phyloP scores from a whole-genome alignment of 2,797 vertebrate genomes.

The Darevskia mixta region DNA sequence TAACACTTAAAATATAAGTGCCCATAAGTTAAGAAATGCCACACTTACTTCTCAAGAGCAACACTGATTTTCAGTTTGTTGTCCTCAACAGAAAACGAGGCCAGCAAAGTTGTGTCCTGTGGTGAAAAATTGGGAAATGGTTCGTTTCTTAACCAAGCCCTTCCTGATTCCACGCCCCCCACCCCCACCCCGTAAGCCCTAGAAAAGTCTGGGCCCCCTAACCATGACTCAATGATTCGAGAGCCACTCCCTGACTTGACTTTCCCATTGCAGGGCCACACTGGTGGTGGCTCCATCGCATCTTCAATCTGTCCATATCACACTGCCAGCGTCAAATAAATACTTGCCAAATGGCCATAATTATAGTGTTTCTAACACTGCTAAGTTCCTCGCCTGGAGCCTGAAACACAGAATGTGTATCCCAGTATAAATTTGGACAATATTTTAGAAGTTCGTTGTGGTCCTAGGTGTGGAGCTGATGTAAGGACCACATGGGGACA shows the following conservation, averaged over 20 bases:
- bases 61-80: constrained; percentile 71
- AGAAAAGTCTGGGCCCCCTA: not conserved
- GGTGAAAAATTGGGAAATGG: not conserved
- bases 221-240: no score
- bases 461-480: not conserved
- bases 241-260: not conserved
- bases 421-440: rapidly evolving
- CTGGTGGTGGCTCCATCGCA: not conserved
- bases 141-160: not conserved
- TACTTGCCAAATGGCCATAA: not conserved
- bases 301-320: not conserved
- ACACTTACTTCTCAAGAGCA: constrained; percentile 71
- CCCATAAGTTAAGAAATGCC: not conserved
- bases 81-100: constrained; percentile 67
- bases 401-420: not conserved
- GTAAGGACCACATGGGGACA: no score
- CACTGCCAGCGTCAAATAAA: not conserved
- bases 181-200: not conserved
- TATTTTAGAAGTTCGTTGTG: not conserved
- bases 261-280: not conserved
- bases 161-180: no score
- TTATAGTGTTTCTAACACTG: not conserved
- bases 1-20: not conserved
- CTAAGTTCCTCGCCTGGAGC: no score
- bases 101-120: constrained; percentile 67